Evolutionary conservation across 2,113 vertebrate genomes (phyloP).

Genomic region (Eulacestoma nigropectus): DNA sequence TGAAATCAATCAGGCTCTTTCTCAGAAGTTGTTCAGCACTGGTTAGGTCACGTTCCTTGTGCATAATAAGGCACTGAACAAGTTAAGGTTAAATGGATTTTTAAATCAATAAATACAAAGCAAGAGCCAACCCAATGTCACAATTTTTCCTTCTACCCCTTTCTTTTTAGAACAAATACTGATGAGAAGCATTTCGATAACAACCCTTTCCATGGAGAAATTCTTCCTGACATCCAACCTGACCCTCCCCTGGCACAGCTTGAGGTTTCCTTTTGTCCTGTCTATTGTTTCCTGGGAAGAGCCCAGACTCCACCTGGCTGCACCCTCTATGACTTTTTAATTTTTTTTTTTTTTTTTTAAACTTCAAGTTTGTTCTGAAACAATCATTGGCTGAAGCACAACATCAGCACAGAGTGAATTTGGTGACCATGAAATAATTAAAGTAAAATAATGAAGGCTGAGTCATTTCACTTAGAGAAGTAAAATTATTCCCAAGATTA

Average conservation of each 20-base stretch:
- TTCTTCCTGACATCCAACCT: neutral
- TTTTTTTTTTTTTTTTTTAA: neutral
- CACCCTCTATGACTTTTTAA: neutral
- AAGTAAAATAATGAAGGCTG: neutral
- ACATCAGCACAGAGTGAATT: neutral
- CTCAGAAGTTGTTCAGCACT: neutral
- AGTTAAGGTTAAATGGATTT: neutral
- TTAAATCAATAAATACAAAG: neutral
- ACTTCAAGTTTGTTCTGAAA: neutral
- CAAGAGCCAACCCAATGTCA: neutral
- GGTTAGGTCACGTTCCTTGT: neutral
- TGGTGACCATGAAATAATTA: neutral
- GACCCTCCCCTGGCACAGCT: neutral
- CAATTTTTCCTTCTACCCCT: neutral
- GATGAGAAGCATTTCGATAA: neutral
- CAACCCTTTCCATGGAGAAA: neutral
- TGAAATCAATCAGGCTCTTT: neutral
- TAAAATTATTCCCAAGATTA: neutral
- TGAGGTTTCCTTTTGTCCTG: neutral
- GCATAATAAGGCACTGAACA: neutral
- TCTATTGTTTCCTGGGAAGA: neutral
- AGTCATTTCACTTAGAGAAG: neutral
- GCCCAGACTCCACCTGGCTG: neutral
- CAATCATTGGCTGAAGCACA: neutral
- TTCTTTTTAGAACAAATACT: neutral